Evolutionary conservation across 2,113 vertebrate genomes (phyloP), one percentile per base, ranked within the genome.

Genomic region (Cariama cristata): DNA sequence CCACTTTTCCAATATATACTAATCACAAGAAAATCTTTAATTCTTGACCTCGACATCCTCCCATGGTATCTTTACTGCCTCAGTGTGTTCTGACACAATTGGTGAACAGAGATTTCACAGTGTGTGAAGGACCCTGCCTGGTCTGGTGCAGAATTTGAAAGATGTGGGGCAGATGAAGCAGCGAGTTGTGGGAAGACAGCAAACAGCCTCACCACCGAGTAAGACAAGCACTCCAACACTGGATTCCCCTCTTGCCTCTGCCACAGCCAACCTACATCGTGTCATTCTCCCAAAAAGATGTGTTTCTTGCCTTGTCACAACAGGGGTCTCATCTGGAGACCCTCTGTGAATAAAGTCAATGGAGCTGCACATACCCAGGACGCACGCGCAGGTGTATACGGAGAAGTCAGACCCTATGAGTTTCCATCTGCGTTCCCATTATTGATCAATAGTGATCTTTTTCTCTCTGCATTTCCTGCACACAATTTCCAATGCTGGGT

Each of bases 71-170:
- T 71, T 81, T 45, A 63, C 3, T 8, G 13, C 26, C 5, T 73
- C 22, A 47, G 33, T 3, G 33, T 3, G 1, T 33, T 58, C 38
- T 33, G 18, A 33, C 28, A 69, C 6, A 53, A 35, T 14, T 7
- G 5, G 9, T 24, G 11, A 89, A 33, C 15, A 44, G 62, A 80
- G 12, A 60, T 68, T 68, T 72, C 13, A 4, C 47, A 55, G 26
- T 0, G 0, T 17, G 11, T 8, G 28, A 45, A 67, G 7, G 52
- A 60, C 5, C 4, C 11, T 2, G 2, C 10, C 8, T 21, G 3
- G 3, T 32, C 38, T 6, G 5, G 9, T 45, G 24, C 17, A 23
- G 35, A 74, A 56, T 38, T 72, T 28, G 20, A 56, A 74, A 84
- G 18, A 10, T 22, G 12, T 14, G 23, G 28, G 11, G 24, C 23